Percentiles rank a stretch among this genome's conserved stretches.
Evolutionary conservation across 2,113 vertebrate genomes (phyloP).

Genomic region (Lamprologus callipterus): DNA sequence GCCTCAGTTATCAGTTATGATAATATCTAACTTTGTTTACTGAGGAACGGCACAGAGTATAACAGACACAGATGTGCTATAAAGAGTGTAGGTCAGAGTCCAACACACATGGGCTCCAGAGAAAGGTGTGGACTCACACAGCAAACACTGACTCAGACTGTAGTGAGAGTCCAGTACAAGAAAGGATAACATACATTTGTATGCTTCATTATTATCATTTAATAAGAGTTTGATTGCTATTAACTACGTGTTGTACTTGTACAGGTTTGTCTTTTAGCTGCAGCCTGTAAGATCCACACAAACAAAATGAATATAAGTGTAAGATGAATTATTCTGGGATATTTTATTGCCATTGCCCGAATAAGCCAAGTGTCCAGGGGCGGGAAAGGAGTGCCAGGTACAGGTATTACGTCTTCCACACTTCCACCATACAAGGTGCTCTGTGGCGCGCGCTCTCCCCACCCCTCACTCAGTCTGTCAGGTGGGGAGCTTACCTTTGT

Average conservation of each 20-base stretch:
- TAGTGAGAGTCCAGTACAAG: background rate
- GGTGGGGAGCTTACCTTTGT: constrained; percentile 47
- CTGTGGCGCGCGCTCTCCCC: background rate
- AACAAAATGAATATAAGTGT: no score
- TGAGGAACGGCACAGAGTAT: background rate
- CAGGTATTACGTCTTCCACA: background rate
- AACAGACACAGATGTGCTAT: background rate
- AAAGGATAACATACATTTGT: background rate
- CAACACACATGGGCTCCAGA: background rate
- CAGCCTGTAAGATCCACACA: background rate
- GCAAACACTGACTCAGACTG: constrained; percentile 29
- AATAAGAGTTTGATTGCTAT: background rate
- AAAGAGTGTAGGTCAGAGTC: constrained; percentile 50
- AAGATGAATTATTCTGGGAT: background rate
- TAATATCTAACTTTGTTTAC: background rate
- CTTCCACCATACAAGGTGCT: constrained; percentile 22
- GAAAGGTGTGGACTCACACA: constrained; percentile 32
- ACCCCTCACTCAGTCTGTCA: background rate
- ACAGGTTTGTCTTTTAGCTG: background rate
- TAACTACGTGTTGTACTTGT: background rate
- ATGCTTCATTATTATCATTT: background rate
- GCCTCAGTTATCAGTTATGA: background rate
- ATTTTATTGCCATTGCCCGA: background rate
- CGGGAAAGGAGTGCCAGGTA: background rate
- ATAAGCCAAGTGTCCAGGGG: background rate